These are phyloP conservation scores for Nomada fabriciana DNA, from an alignment of 2,888 invertebrate genomes.

Conservation along the genomic window DNA sequence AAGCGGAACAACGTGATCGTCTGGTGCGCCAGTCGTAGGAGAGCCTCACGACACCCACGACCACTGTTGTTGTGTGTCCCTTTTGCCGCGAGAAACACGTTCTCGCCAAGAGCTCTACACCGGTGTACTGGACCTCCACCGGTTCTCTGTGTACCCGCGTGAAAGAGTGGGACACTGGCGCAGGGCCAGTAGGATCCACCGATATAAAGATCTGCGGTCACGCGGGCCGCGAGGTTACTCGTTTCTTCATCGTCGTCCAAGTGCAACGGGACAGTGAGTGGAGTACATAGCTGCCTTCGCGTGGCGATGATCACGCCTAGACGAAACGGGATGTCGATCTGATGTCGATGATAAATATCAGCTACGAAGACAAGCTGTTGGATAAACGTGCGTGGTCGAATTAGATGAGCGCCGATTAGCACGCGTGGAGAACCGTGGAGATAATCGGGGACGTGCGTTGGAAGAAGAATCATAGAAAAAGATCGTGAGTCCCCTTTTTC, in stretches of 20 bases:
- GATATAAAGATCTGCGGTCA: constrained; percentile 71
- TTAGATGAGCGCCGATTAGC: constrained; percentile 24
- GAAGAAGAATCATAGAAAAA: constrained; percentile 12
- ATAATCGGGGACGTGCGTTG: constrained; percentile 24
- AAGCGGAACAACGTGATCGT: constrained; percentile 61
- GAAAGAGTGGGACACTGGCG: constrained; percentile 69
- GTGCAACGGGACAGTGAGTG: constrained; percentile 73
- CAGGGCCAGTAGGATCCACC: constrained; percentile 71
- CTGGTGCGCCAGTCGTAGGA: constrained; percentile 61
- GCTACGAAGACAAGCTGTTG: not conserved
- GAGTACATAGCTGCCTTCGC: constrained; percentile 34
- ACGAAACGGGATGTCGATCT: constrained; percentile 8
- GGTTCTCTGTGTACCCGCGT: constrained; percentile 27
- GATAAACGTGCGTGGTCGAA: constrained; percentile 24
- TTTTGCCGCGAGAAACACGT: constrained; percentile 32
- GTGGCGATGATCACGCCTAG: constrained; percentile 9
- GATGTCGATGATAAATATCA: constrained; percentile 17
- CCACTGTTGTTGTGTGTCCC: constrained; percentile 15
- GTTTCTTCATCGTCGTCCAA: constrained; percentile 74
- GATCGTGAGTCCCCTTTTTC: constrained; percentile 57
- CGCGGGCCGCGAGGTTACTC: constrained; percentile 59
- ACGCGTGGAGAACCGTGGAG: constrained; percentile 13
- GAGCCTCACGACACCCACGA: constrained; percentile 67
- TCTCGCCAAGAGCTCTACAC: not conserved
- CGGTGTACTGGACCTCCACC: constrained; percentile 18